phyloP scores from a whole-genome alignment of 2,888 invertebrate genomes.

The Parochlus steinenii region DNA sequence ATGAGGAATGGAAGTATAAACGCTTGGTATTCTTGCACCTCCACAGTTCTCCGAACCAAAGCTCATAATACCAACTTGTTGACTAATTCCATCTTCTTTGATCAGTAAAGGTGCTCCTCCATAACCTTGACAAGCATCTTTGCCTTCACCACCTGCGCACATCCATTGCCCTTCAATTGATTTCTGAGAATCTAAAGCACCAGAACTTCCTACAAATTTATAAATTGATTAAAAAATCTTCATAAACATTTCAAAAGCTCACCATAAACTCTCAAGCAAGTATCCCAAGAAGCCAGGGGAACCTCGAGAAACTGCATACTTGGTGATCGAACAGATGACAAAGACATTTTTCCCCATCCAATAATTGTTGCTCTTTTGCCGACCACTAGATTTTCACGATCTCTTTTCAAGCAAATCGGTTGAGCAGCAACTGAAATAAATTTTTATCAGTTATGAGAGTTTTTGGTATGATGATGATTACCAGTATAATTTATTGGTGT shows the following conservation, averaged over 20 bases:
- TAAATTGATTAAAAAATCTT: too few species aligned
- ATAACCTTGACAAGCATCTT: conserved; percentile 64
- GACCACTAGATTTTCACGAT: conserved; percentile 27
- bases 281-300: conserved; percentile 45
- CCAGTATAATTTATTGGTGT: conserved; percentile 49
- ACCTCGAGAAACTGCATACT: conserved; percentile 51
- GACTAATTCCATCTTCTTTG: conserved; percentile 36
- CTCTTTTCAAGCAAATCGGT: conserved; percentile 47
- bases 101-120: conserved; percentile 58
- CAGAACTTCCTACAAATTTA: too few species aligned
- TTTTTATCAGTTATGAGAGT: conserved; percentile 11
- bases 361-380: conserved; percentile 29
- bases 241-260: too few species aligned
- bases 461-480: conserved; percentile 20
- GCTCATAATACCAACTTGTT: conserved; percentile 45
- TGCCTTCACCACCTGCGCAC: conserved; percentile 60
- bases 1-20: conserved; percentile 57
- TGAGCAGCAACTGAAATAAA: conserved; percentile 51
- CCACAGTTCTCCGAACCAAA: conserved; percentile 67
- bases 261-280: conserved; percentile 51
- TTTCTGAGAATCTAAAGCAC: conserved; percentile 35
- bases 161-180: conserved; percentile 42
- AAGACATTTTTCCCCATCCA: conserved; percentile 53
- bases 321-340: conserved; percentile 31
- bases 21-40: conserved; percentile 54